A percentile compares a stretch with the other conserved stretches of the same genome.
These are phyloP conservation scores for Carassius carassius DNA, from an alignment of 2,113 vertebrate species.

Conservation along the genomic window DNA sequence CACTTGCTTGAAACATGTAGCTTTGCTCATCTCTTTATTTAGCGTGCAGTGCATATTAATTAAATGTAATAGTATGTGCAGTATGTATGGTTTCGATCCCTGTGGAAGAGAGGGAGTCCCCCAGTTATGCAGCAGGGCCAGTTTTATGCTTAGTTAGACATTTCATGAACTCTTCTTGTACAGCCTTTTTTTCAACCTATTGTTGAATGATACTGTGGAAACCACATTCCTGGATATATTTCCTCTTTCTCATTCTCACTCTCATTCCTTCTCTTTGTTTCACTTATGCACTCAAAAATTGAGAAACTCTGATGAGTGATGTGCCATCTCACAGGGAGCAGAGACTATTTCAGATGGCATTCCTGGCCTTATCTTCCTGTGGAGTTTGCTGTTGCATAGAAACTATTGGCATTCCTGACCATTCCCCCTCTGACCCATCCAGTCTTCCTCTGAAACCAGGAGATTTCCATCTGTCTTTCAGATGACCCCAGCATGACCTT, in stretches of 20 bases:
- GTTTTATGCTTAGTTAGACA: not conserved
- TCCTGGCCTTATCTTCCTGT: not conserved
- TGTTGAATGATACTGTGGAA: constrained; percentile 5
- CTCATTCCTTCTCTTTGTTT: constrained; percentile 22
- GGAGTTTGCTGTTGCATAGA: not conserved
- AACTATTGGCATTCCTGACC: constrained; percentile 1
- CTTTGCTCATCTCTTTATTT: not conserved
- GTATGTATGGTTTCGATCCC: constrained; percentile 12
- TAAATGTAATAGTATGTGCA: not conserved
- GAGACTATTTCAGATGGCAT: constrained; percentile 40
- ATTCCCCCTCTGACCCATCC: not conserved
- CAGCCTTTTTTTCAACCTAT: not conserved
- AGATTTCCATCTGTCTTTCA: constrained; percentile 23
- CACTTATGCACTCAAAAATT: not conserved
- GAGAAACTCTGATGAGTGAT: constrained; percentile 24
- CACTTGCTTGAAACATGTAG: not conserved
- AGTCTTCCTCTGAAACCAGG: not conserved
- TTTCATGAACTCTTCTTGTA: not conserved
- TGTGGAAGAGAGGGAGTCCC: constrained; percentile 45
- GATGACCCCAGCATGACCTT: not conserved
- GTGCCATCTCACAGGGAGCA: constrained; percentile 3
- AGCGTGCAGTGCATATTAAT: not conserved
- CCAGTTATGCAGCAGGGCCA: constrained; percentile 41
- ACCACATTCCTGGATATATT: constrained; percentile 48
- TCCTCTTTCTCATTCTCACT: constrained; percentile 5